Conservation (phyloP, 2,113 vertebrate species). For the Ifrita kowaldi region DNA sequence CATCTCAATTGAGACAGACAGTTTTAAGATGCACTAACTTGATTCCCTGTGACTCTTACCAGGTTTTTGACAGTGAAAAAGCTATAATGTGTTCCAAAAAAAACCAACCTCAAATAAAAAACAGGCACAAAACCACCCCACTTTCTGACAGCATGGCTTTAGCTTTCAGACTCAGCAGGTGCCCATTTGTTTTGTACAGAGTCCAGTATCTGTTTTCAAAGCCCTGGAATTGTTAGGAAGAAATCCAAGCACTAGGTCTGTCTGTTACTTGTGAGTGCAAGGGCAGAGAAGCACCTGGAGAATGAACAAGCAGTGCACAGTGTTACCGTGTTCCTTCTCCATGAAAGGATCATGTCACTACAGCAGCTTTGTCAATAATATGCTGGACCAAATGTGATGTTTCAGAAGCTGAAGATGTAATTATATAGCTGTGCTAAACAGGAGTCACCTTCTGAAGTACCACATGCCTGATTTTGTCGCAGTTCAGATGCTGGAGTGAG, state of each 20-base stretch:
- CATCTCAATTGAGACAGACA: neutral
- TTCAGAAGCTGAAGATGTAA: neutral
- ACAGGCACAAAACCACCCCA: neutral
- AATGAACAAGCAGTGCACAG: neutral
- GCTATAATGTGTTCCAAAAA: neutral
- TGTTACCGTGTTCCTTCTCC: neutral
- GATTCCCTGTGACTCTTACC: neutral
- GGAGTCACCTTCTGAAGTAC: neutral
- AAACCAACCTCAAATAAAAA: fast-evolving
- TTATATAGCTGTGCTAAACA: neutral
- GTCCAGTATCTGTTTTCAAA: neutral
- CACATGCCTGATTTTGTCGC: neutral
- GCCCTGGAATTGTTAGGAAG: neutral
- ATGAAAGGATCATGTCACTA: fast-evolving
- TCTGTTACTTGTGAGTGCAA: neutral
- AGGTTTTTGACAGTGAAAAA: neutral
- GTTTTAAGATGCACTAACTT: neutral
- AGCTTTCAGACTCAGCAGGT: neutral
- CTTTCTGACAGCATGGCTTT: neutral
- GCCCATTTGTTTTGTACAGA: fast-evolving
- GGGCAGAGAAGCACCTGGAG: neutral
- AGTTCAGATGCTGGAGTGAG: neutral
- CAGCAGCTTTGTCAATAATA: neutral
- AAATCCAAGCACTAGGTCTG: neutral
- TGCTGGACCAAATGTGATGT: neutral